Evolutionary conservation across 2,797 vertebrate species (phyloP), one percentile per base, ranked within the genome.

Genomic region (Bovichtus variegatus): DNA sequence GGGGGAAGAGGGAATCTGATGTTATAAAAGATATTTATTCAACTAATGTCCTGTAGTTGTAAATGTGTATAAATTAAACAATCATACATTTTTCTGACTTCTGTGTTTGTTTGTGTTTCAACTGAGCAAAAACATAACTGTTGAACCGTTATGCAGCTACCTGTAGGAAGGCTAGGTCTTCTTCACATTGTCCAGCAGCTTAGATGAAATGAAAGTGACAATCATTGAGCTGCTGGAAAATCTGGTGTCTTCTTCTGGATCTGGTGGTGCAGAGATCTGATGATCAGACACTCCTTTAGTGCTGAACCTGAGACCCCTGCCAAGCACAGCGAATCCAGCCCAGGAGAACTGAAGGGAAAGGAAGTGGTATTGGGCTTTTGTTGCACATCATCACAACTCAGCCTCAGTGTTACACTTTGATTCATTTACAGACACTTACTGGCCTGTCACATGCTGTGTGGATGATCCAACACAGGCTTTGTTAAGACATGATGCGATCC

Each of bases 31-130:
- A 50, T 91, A 90, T 93, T 91, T 91, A 89, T 91, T 75, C 38
- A 62, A 60, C 53, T 80, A 10, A 78, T 80, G 71, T 80, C 68
- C 53, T 87, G 78, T 81, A 83, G 54, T 46, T 87, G 59, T 87
- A 87, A 72, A 86, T 86, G 66, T 91, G 82, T 88, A 19, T 62
- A 85, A 85, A 92, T 87, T 85, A 90, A 93, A 92, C 55, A 53
- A 38, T 65, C 29, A n/a, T 49, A 63, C 18, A 6, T 81, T 85
- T 88, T 80, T 88, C 55, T 87, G 71, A 78, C 16, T 2, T 34
- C 12, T 75, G 49, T 80, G 25, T 78, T 46, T 7, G 65, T 9
- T 31, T 62, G 9, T 75, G 18, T 81, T 49, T 4, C 5, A 54
- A 2, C 3, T 75, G 41, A 71, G 34, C 12, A 44, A 12, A 71